These are phyloP conservation scores for Nasua narica DNA, from an alignment of 2,797 vertebrate species.

Conservation along the genomic window DNA sequence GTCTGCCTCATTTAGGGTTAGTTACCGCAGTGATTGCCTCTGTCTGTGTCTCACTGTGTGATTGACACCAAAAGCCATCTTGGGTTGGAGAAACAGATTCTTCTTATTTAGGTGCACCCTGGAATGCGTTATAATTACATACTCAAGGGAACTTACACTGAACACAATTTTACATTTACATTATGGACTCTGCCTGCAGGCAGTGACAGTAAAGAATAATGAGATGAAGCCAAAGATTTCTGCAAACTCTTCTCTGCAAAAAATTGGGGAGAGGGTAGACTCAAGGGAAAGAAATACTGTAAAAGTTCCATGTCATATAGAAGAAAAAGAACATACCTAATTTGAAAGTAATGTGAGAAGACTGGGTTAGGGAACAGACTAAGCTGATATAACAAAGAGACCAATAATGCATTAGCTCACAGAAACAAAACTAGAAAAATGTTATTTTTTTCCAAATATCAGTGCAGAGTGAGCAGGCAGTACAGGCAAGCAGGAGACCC, in stretches of 20 bases:
- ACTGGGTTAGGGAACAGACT: neutral
- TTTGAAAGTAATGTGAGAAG: conserved; percentile 26
- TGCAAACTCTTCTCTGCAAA: conserved; percentile 20
- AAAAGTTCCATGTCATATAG: conserved; percentile 10
- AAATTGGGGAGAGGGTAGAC: neutral
- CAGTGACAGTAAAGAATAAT: conserved; percentile 54
- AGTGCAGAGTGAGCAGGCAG: neutral
- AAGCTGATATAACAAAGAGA: conserved; percentile 44
- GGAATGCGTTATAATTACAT: conserved; percentile 65
- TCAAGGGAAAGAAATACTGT: conserved; percentile 41
- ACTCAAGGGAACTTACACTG: conserved; percentile 53
- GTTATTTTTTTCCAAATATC: neutral
- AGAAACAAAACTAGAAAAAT: neutral
- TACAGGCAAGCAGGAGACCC: neutral
- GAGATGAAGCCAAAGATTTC: conserved; percentile 57
- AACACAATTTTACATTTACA: conserved; percentile 62
- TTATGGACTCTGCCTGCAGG: conserved; percentile 53
- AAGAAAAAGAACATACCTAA: conserved; percentile 38
- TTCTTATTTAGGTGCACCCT: conserved; percentile 43
- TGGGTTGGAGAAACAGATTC: conserved; percentile 13
- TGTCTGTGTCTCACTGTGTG: conserved; percentile 29
- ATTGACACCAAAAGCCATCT: conserved; percentile 81
- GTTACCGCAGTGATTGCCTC: neutral
- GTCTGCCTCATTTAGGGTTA: conserved; percentile 34
- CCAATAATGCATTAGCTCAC: neutral